Conservation (phyloP, 92 coral and sea anemone species). For the Epizoanthus illoricatus region DNA sequence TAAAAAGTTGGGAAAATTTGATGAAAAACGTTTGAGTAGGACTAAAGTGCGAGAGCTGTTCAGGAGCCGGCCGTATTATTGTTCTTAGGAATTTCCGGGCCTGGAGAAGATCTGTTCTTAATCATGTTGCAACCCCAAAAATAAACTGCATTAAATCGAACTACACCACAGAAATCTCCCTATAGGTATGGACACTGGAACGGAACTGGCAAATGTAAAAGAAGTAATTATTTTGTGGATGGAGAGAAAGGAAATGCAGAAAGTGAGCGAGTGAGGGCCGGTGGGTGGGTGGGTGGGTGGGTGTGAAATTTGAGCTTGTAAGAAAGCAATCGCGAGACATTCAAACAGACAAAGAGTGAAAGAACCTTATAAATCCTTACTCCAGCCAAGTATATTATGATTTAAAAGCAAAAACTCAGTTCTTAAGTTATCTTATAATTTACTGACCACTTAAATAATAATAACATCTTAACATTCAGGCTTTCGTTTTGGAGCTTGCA, state of each 20-base stretch:
- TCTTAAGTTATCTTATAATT: slow-evolving; percentile 14
- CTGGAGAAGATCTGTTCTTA: neutral
- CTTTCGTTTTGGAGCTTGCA: slow-evolving; percentile 6
- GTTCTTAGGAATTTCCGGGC: slow-evolving; percentile 11
- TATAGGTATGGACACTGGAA: neutral
- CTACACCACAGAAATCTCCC: neutral
- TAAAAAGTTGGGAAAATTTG: neutral
- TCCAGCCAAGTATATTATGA: neutral
- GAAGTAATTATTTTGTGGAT: neutral
- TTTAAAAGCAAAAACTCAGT: neutral
- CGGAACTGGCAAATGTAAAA: neutral
- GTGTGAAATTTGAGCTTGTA: no score
- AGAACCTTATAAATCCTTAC: no score
- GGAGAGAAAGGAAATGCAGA: neutral
- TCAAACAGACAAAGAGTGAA: no score
- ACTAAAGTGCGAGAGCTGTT: slow-evolving; percentile 12
- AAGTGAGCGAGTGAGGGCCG: no score
- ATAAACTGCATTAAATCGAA: neutral
- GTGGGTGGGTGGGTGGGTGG: no score
- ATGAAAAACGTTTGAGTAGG: neutral
- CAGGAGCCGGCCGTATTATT: neutral
- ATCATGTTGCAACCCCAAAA: neutral
- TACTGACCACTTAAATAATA: slow-evolving; percentile 17
- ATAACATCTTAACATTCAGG: slow-evolving; percentile 22
- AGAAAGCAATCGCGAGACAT: no score